These are phyloP conservation scores for Remorina albescens DNA, from an alignment of 2,797 vertebrate genomes.

Conservation along the genomic window DNA sequence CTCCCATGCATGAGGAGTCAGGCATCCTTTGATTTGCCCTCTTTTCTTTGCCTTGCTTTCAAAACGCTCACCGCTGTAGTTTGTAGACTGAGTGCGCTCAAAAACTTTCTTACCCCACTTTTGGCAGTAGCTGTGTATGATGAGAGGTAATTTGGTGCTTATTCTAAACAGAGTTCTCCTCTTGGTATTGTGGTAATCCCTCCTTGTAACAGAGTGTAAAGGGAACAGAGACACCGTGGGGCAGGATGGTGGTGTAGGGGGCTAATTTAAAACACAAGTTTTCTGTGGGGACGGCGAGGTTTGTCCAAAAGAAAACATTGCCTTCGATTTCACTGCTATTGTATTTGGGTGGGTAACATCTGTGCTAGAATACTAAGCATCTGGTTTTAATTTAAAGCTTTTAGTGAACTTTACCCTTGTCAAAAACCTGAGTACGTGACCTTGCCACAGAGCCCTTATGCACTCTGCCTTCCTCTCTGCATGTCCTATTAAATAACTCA, in stretches of 20 bases:
- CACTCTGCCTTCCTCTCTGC: constrained; percentile 14
- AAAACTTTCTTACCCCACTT: constrained; percentile 67
- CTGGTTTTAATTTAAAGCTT: constrained; percentile 66
- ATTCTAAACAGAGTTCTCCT: constrained; percentile 57
- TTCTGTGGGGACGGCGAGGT: constrained; percentile 60
- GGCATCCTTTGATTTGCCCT: constrained; percentile 75
- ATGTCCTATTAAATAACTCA: constrained; percentile 16
- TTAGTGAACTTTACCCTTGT: constrained; percentile 62
- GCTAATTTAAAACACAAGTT: constrained; percentile 73
- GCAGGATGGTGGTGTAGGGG: neutral
- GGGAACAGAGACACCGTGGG: constrained; percentile 27
- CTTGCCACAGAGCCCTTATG: constrained; percentile 19
- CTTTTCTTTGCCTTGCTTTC: constrained; percentile 66
- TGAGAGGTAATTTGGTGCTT: constrained; percentile 70
- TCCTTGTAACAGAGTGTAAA: constrained; percentile 12
- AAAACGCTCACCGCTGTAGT: constrained; percentile 58
- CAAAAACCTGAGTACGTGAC: constrained; percentile 56
- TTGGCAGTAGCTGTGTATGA: constrained; percentile 55
- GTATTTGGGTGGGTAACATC: constrained; percentile 51
- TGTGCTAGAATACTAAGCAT: constrained; percentile 59
- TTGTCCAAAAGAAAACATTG: constrained; percentile 70
- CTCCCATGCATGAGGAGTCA: constrained; percentile 77
- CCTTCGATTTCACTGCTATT: constrained; percentile 66
- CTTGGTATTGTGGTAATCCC: constrained; percentile 46
- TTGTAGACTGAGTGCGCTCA: constrained; percentile 50